These are phyloP conservation scores for Entosphenus tridentatus DNA, from an alignment of 2,113 vertebrate genomes.

Conservation along the genomic window DNA sequence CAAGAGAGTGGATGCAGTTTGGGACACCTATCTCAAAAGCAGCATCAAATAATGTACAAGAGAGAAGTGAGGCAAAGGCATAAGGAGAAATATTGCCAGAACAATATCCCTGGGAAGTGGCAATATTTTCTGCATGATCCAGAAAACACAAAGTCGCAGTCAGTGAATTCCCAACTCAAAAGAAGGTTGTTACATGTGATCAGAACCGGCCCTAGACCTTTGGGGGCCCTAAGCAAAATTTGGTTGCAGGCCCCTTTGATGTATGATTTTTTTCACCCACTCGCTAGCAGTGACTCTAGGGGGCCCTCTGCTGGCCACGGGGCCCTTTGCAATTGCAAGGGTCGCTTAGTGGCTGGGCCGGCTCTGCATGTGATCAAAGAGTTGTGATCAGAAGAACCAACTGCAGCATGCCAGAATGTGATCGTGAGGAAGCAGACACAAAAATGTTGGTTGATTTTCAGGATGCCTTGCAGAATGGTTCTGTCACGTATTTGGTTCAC, in stretches of 20 bases:
- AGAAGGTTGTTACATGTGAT: not conserved
- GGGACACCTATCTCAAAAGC: not conserved
- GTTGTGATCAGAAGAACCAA: not conserved
- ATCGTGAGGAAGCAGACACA: not conserved
- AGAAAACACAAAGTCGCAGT: not conserved
- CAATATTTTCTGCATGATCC: constrained; percentile 1
- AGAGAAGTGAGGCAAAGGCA: not conserved
- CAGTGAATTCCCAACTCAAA: not conserved
- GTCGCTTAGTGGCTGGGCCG: too few species aligned
- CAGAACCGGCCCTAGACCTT: too few species aligned
- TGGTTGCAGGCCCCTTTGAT: too few species aligned
- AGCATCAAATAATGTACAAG: not conserved
- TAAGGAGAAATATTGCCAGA: not conserved
- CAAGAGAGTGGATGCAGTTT: not conserved
- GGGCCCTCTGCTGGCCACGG: too few species aligned
- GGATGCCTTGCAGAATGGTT: not conserved
- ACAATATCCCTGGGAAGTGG: not conserved
- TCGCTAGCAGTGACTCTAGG: too few species aligned
- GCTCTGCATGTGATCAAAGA: not conserved
- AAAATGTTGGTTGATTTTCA: not conserved
- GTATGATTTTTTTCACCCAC: too few species aligned
- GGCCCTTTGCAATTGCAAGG: too few species aligned
- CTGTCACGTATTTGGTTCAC: not conserved
- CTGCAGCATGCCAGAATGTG: not conserved
- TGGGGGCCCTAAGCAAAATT: too few species aligned